Base-by-base conservation (phyloP, 2,797 vertebrate species). In the Acipenser transmontanus region DNA sequence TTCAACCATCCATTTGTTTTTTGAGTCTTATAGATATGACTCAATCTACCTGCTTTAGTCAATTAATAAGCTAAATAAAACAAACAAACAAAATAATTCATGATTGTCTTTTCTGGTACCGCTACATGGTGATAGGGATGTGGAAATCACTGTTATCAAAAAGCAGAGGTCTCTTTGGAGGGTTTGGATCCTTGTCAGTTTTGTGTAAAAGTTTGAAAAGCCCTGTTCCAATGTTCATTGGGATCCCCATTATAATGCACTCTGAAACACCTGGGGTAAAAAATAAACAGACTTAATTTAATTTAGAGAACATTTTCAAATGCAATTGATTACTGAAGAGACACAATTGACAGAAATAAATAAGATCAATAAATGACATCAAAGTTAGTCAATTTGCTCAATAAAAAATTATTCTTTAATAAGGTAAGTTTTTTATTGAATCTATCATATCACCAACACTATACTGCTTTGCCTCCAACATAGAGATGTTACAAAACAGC, bases 211-310 rank as follows among this genome's bases (percentile, higher is more conserved):
- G 90, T 76, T 99, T 99, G 79, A 99, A 99, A 47, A 99, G 91
- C 65, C 97, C 97, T 0, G 97, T 99, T 69, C 97, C 97, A 1
- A 99, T 98, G 75, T 96, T 99, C 97, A 99, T 99, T 0, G 97
- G 97, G 68, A 98, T 99, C 17, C 97, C 97, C 97, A 98, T 98
- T 67, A 98, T 99, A 81, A 99, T 99, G 73, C 96, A 98, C 73
- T 99, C 97, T 0, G 96, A 99, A 63, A 99, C 97, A 59, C 96
- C 96, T 98, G 77, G 7, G 74, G 17, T 6, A 50, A 50, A 34
- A 34, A 34, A 34, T 34, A 34, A 34, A 34, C 34, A 34, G 34
- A 34, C 34, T 34, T 3, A 17, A 17, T 17, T 17, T 17, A 17
- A 17, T 17, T 17, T 17, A 17, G 17, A 17, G 17, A 17, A 17